phyloP scores from a whole-genome alignment of 2,888 invertebrate species.

The Synanthedon andrenaeformis region DNA sequence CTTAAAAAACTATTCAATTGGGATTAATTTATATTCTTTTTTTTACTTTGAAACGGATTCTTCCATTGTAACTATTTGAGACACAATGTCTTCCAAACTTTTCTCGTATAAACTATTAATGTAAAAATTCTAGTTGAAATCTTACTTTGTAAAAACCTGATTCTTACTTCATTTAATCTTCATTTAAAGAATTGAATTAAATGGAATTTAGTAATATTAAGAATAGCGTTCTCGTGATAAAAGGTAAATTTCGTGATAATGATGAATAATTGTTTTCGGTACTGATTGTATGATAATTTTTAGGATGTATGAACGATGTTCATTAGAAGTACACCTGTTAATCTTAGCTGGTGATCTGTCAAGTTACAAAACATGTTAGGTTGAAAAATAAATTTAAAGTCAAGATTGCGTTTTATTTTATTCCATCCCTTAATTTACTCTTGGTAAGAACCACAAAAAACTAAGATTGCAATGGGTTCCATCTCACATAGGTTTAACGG shows the following conservation, averaged over 20 bases:
- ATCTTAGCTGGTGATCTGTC: constrained; percentile 63
- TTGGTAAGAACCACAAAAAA: too few species aligned
- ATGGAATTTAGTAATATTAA: constrained; percentile 63
- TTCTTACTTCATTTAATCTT: not conserved
- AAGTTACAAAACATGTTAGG: constrained; percentile 65
- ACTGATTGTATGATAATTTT: constrained; percentile 61
- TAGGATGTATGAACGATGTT: constrained; percentile 69
- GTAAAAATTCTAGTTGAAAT: not conserved
- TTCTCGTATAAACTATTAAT: constrained; percentile 4
- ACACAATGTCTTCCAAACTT: constrained; percentile 41
- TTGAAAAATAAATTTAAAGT: constrained; percentile 64
- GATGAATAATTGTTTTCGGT: constrained; percentile 60
- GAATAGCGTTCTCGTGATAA: constrained; percentile 67
- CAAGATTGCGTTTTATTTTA: constrained; percentile 40
- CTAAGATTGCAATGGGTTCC: too few species aligned
- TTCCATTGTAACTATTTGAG: constrained; percentile 11
- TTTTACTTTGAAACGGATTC: constrained; percentile 12
- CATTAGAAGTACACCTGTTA: constrained; percentile 65
- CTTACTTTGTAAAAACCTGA: not conserved
- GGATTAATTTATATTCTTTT: not conserved
- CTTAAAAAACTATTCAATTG: too few species aligned
- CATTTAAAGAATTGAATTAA: constrained; percentile 45
- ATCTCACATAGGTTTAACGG: too few species aligned
- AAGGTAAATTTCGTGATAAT: constrained; percentile 65
- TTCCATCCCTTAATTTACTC: too few species aligned